A percentile compares a stretch with the other conserved stretches of the same genome.
These are phyloP conservation scores for Ceratothoa steindachneri DNA, from an alignment of 2,888 invertebrate genomes.

Conservation along the genomic window DNA sequence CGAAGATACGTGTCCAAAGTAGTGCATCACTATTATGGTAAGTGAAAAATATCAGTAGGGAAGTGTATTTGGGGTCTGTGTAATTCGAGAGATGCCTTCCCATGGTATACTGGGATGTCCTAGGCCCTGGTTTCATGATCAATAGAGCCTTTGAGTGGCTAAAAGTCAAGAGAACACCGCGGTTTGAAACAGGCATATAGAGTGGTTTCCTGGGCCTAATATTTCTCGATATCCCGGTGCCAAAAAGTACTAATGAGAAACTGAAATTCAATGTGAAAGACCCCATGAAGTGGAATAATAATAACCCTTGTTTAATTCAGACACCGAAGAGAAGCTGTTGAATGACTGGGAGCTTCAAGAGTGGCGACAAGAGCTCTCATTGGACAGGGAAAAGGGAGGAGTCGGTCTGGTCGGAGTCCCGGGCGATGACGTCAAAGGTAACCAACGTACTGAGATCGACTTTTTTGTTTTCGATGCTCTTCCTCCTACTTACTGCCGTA, in stretches of 20 bases:
- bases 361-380: conserved; percentile 53
- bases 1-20: conserved; percentile 54
- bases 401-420: conserved; percentile 51
- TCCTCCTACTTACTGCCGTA: no score
- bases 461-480: no score
- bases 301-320: no score
- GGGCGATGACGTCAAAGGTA: conserved; percentile 48
- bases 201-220: no score
- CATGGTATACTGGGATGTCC: neutral
- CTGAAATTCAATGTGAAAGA: no score
- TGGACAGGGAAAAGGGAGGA: conserved; percentile 51
- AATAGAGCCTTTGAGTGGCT: neutral
- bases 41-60: conserved; percentile 31
- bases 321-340: conserved; percentile 51
- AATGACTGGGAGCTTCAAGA: conserved; percentile 50
- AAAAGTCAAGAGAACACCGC: no score
- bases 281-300: no score
- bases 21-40: conserved; percentile 55
- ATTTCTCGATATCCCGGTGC: no score
- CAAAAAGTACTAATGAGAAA: no score
- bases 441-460: no score
- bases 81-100: neutral
- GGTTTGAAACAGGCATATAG: no score
- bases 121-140: neutral
- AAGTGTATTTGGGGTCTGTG: no score